Evolutionary conservation across 2,888 invertebrate species (phyloP).

Genomic region (Dasypolia templi): DNA sequence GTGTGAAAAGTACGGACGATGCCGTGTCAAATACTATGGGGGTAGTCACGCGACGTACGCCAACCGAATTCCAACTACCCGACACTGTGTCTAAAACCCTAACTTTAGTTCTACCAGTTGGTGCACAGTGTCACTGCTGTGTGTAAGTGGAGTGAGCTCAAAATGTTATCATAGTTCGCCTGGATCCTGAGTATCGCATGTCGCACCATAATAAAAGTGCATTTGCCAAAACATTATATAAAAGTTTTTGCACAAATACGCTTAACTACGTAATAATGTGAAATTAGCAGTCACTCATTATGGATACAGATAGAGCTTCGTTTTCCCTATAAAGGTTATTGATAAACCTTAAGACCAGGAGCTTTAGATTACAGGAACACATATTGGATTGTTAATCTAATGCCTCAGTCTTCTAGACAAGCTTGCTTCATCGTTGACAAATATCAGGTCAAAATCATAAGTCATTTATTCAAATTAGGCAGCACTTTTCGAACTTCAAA

Average conservation of each 20-base stretch:
- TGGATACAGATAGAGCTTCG: conserved; percentile 24
- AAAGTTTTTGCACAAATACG: conserved; percentile 66
- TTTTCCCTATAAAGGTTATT: conserved; percentile 1
- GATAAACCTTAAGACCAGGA: neutral
- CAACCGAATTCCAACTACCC: conserved; percentile 66
- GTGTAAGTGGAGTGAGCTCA: conserved; percentile 57
- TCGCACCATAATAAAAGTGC: conserved; percentile 84
- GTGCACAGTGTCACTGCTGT: conserved; percentile 55
- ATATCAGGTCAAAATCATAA: too few species aligned
- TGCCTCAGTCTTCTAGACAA: neutral
- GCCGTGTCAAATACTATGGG: conserved; percentile 82
- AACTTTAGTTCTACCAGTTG: conserved; percentile 16
- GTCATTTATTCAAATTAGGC: too few species aligned
- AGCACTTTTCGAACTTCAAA: too few species aligned
- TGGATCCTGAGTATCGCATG: conserved; percentile 85
- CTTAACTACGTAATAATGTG: conserved; percentile 64
- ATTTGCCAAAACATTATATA: conserved; percentile 74
- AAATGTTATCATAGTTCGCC: conserved; percentile 79
- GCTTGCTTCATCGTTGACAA: fast-evolving
- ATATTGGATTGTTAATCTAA: too few species aligned
- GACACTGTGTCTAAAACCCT: conserved; percentile 55
- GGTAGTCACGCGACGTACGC: conserved; percentile 79
- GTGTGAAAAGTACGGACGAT: conserved; percentile 86
- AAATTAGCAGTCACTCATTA: conserved; percentile 58
- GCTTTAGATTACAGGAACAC: too few species aligned